Evolutionary conservation across 2,113 vertebrate genomes (phyloP).

Genomic region (Amphiprion percula): DNA sequence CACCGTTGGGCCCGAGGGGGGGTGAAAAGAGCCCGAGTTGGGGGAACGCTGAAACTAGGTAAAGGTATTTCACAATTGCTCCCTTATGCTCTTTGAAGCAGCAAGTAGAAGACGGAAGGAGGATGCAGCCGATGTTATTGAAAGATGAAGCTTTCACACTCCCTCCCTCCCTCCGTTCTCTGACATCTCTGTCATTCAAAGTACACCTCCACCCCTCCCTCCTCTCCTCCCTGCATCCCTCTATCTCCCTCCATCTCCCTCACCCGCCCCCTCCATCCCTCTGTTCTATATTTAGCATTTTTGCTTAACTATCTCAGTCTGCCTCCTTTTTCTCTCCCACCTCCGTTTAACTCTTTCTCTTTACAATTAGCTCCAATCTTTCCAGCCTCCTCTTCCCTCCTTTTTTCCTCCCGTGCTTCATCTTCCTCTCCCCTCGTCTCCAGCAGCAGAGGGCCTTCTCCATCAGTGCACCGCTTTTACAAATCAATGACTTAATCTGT

Average conservation of each 20-base stretch:
- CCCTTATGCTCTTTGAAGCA: conserved; percentile 78
- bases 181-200: conserved; percentile 64
- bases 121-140: conserved; percentile 50
- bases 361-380: conserved; percentile 46
- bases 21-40: conserved; percentile 68
- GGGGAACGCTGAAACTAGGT: conserved; percentile 76
- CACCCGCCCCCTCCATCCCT: conserved; percentile 51
- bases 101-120: conserved; percentile 53
- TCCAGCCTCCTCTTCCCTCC: conserved; percentile 22
- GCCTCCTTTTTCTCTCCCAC: conserved; percentile 44
- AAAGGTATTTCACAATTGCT: conserved; percentile 83
- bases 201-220: conserved; percentile 41
- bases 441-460: conserved; percentile 72
- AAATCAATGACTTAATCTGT: conserved; percentile 86
- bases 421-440: conserved; percentile 31
- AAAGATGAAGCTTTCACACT: conserved; percentile 61
- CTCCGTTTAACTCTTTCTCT: conserved; percentile 53
- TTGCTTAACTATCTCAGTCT: conserved; percentile 65
- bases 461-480: conserved; percentile 81
- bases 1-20: conserved; percentile 74
- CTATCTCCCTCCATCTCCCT: conserved; percentile 40
- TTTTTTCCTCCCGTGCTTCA: conserved; percentile 12
- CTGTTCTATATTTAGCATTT: conserved; percentile 74
- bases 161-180: conserved; percentile 35
- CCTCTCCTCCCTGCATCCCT: conserved; percentile 22